Evolutionary conservation across 2,797 vertebrate species (phyloP).

Genomic region (Pseudopleuronectes americanus): DNA sequence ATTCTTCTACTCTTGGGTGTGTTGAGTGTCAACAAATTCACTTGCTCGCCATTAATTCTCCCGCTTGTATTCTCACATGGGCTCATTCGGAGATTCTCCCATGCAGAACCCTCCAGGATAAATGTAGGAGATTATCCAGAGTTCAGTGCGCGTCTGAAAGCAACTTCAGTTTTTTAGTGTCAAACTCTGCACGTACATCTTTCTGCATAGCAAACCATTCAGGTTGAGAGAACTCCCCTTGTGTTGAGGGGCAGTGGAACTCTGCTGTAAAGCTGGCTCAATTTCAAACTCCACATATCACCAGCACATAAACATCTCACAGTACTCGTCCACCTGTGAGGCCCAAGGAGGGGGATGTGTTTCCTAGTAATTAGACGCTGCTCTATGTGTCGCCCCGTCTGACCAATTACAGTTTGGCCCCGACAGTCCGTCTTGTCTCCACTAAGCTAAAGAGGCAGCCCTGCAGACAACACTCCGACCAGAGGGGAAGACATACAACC

Average conservation of each 20-base stretch:
- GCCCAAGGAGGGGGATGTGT: background rate
- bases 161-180: too few species aligned
- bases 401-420: constrained; percentile 60
- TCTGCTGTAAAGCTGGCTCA: background rate
- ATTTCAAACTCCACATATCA: background rate
- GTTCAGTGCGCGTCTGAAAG: too few species aligned
- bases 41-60: too few species aligned
- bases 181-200: too few species aligned
- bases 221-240: background rate
- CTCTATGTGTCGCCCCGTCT: constrained; percentile 37
- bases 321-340: constrained; percentile 4
- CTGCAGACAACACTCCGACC: constrained; percentile 28
- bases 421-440: constrained; percentile 48
- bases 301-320: constrained; percentile 17
- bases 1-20: too few species aligned
- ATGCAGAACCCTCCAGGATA: too few species aligned
- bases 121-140: too few species aligned
- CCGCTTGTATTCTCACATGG: too few species aligned
- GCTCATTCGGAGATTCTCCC: too few species aligned
- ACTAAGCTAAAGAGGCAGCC: constrained; percentile 32
- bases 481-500: constrained; percentile 44
- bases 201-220: too few species aligned
- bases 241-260: too few species aligned
- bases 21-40: too few species aligned
- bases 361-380: constrained; percentile 51